Evolutionary conservation across 1,140 invertebrate genomes (phyloP).

Genomic region (Drosophila saltans): DNA sequence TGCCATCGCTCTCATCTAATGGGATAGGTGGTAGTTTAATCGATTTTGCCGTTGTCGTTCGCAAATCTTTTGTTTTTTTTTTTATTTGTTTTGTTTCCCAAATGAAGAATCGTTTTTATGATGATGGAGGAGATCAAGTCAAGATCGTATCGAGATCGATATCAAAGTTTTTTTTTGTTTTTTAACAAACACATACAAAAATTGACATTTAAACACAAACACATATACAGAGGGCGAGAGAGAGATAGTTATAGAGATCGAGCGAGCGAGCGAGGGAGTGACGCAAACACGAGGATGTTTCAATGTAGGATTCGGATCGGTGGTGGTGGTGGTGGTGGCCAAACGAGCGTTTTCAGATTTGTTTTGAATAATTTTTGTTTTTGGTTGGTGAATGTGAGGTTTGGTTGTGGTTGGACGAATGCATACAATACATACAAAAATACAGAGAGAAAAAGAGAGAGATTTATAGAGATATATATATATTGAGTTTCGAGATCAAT

Average conservation of each 20-base stretch:
- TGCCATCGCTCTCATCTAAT: conserved; percentile 74
- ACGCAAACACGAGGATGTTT: conserved; percentile 38
- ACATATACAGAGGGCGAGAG: conserved; percentile 15
- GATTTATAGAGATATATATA: background rate
- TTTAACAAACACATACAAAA: conserved; percentile 66
- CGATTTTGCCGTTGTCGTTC: conserved; percentile 77
- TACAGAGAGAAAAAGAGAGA: conserved; percentile 12
- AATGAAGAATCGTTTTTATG: conserved; percentile 59
- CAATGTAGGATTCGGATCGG: conserved; percentile 36
- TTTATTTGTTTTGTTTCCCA: conserved; percentile 55
- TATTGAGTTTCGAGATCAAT: conserved; percentile 9
- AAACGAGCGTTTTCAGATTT: conserved; percentile 54
- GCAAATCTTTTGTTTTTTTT: conserved; percentile 65
- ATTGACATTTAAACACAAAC: conserved; percentile 47
- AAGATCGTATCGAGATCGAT: conserved; percentile 33
- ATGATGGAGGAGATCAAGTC: conserved; percentile 19
- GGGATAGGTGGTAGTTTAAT: conserved; percentile 83
- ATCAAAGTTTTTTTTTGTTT: conserved; percentile 44
- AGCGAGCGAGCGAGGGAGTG: background rate
- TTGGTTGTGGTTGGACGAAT: conserved; percentile 32
- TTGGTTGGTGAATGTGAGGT: conserved; percentile 13
- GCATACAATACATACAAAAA: conserved; percentile 22
- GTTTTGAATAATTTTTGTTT: conserved; percentile 21
- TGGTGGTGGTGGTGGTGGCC: conserved; percentile 36
- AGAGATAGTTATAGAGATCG: background rate